Conservation (phyloP, 2,113 vertebrate species). For the Salvelinus namaycush region DNA sequence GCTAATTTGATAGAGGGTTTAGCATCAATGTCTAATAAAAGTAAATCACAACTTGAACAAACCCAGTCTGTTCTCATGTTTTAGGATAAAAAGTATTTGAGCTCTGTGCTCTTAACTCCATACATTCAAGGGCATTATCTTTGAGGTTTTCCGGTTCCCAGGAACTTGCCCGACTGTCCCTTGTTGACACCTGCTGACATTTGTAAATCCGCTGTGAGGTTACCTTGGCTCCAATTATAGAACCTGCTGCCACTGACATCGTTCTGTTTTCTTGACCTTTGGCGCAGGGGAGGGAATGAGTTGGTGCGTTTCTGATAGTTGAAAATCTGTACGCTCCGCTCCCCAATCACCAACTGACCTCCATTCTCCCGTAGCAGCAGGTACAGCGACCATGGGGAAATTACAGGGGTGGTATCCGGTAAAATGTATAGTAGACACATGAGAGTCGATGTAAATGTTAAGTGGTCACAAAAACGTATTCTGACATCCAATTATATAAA, state of each 20-base stretch:
- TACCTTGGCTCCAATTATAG: not conserved
- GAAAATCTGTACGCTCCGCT: not conserved
- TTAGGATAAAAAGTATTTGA: conserved; percentile 21
- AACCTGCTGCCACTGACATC: not conserved
- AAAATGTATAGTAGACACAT: conserved; percentile 41
- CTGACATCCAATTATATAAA: conserved; percentile 24
- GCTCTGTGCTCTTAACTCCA: not conserved
- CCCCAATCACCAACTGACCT: conserved; percentile 65
- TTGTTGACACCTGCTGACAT: conserved; percentile 1
- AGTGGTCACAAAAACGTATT: not conserved
- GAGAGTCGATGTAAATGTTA: conserved; percentile 42
- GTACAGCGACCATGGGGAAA: not conserved
- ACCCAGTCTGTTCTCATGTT: conserved; percentile 5
- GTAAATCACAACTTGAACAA: not conserved
- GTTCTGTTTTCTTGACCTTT: not conserved
- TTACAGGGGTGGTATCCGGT: conserved; percentile 33
- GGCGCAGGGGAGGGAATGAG: not conserved
- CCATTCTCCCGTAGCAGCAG: conserved; percentile 51
- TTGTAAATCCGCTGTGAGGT: not conserved
- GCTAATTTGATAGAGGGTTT: not conserved
- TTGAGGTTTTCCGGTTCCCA: not conserved
- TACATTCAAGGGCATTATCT: not conserved
- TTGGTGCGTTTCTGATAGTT: conserved; percentile 22
- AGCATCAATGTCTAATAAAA: not conserved
- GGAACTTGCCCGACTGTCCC: not conserved